A percentile compares a stretch with the other conserved stretches of the same genome.
These are phyloP conservation scores for Cryptomyrus ogoouensis DNA, from an alignment of 2,113 vertebrate genomes.

Conservation along the genomic window DNA sequence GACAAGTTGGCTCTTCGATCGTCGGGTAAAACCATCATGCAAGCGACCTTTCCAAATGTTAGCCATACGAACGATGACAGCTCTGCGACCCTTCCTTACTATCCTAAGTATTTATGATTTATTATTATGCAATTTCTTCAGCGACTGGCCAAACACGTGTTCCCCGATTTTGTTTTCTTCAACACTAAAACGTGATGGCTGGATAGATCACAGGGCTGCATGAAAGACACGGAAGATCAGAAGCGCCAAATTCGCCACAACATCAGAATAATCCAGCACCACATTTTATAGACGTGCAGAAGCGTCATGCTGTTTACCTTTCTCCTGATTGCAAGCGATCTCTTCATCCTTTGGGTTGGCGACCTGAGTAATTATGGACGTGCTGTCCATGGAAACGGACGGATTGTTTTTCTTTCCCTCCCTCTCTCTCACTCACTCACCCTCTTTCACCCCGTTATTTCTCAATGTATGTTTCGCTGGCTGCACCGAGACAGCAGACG, in stretches of 20 bases:
- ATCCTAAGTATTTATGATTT: neutral
- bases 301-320: constrained; percentile 69
- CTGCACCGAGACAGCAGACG: constrained; percentile 2
- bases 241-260: neutral
- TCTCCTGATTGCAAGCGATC: constrained; percentile 79
- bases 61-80: neutral
- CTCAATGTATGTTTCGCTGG: constrained; percentile 25
- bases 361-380: constrained; percentile 98
- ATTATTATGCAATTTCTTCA: neutral
- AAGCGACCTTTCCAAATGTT: neutral
- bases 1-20: neutral
- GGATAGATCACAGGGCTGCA: neutral
- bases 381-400: constrained; percentile 94
- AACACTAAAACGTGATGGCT: neutral
- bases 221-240: neutral
- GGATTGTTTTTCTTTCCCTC: constrained; percentile 49
- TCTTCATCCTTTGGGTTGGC: constrained; percentile 98
- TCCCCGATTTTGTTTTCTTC: neutral
- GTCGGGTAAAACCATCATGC: neutral
- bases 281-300: neutral
- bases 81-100: neutral
- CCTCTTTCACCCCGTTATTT: constrained; percentile 38
- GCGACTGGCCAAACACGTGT: neutral
- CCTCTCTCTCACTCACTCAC: constrained; percentile 4
- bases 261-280: neutral